Evolutionary conservation across 2,113 vertebrate species (phyloP), one percentile per base, ranked within the genome.

Genomic region (Psophia crepitans): DNA sequence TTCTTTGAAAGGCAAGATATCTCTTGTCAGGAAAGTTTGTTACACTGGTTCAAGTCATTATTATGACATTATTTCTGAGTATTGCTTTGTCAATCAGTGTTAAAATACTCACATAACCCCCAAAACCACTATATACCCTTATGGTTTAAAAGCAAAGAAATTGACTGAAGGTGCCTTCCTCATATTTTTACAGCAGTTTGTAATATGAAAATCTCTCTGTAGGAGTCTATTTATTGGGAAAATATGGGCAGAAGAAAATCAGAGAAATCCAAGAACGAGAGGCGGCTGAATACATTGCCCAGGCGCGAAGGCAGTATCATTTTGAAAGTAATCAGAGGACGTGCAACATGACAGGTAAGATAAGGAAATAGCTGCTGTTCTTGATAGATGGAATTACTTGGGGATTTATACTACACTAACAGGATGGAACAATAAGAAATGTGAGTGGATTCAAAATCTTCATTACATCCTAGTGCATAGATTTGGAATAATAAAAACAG

Each of bases 241-340:
- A 99, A 96, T 99, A 99, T 89, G 99, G 99, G 39, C 99, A 99
- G 96, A 99, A 98, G 96, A 99, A 99, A 98, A 97, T 99, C 82
- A 97, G 98, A 97, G 99, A 99, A 97, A 98, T 99, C 43, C 99
- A 99, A 91, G 99, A 99, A 93, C 98, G 96, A 83, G 99, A 99
- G 94, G 99, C 99, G n/a, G 98, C 98, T 18, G 99, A 99, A 92
- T 99, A 99, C 96, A 99, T 99, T 7, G 98, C 99, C 68, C 99
- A 99, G 90, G 99, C 99, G 17, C 96, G 99, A 53, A 97, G 99
- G 33, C 99, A 99, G 48, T 99, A 99, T 96, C 99, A 99, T 97
- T 99, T 99, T 91, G 99, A 99, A 94, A 99, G 99, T 96, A 99
- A 99, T 97, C 99, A 99, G 97, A 99, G 99, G 91, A 99, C 99